phyloP scores from a whole-genome alignment of 1,140 invertebrate species.

The Penaeus vannamei region DNA sequence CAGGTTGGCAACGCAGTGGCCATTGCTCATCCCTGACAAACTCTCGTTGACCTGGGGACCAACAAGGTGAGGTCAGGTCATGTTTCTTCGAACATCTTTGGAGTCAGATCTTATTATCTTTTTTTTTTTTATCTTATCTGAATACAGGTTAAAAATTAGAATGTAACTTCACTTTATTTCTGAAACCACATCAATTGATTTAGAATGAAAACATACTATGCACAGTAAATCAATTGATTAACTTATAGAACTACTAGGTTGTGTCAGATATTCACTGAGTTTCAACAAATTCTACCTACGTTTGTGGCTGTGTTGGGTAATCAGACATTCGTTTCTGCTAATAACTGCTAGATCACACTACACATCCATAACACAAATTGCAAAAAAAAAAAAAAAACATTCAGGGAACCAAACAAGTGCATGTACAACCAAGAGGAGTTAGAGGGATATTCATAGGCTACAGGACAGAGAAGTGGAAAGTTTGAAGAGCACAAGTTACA shows the following conservation, averaged over 20 bases:
- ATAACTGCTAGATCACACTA: conserved; percentile 5
- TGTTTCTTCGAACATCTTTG: background rate
- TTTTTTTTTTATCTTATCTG: background rate
- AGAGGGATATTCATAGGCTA: background rate
- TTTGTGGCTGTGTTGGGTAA: conserved; percentile 35
- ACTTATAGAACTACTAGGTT: conserved; percentile 13
- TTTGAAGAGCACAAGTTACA: background rate
- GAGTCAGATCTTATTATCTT: background rate
- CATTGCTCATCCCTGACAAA: conserved; percentile 62
- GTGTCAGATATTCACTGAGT: background rate
- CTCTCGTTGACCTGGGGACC: conserved; percentile 63
- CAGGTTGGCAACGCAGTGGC: conserved; percentile 62
- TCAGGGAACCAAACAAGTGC: conserved; percentile 51
- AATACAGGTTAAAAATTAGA: background rate
- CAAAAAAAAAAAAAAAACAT: conserved; percentile 39
- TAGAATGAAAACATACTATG: no score
- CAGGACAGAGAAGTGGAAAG: background rate
- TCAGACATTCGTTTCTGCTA: background rate
- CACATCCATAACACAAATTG: conserved; percentile 55
- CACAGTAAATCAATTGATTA: no score
- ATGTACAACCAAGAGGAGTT: conserved; percentile 20
- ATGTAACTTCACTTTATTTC: no score
- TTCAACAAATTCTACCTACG: conserved; percentile 1
- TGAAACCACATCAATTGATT: no score
- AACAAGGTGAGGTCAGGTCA: conserved; percentile 48